A percentile compares a stretch with the other conserved stretches of the same genome.
phyloP scores from a whole-genome alignment of 1,140 invertebrate genomes.

The Phymorhynchus buccinoides region DNA sequence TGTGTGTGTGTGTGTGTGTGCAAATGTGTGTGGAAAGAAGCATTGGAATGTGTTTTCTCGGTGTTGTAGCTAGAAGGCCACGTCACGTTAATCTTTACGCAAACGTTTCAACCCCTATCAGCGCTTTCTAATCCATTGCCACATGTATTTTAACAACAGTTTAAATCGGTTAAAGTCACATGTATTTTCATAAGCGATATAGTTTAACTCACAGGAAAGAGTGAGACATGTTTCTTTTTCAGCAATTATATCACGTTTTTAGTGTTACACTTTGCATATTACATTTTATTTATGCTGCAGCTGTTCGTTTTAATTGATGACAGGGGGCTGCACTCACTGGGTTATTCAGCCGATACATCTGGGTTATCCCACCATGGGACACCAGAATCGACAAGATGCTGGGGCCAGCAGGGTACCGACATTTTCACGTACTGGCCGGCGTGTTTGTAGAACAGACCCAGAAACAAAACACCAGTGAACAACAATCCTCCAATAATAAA shows the following conservation, averaged over 20 bases:
- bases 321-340: slow-evolving; percentile 60
- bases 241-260: background rate
- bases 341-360: slow-evolving; percentile 58
- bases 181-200: background rate
- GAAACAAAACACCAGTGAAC: too few relatives aligned
- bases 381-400: background rate
- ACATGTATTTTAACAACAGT: too few relatives aligned
- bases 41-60: background rate
- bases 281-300: background rate
- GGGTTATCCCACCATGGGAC: slow-evolving; percentile 65
- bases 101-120: too few relatives aligned
- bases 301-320: slow-evolving; percentile 33
- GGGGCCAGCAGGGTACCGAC: background rate
- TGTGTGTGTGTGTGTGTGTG: background rate
- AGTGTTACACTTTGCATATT: background rate
- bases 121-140: too few relatives aligned
- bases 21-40: background rate
- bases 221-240: background rate
- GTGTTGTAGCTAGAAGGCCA: too few relatives aligned
- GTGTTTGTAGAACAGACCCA: background rate
- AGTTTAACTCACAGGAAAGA: background rate
- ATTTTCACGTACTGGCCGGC: background rate
- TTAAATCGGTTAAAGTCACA: background rate
- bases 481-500: too few relatives aligned
- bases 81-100: too few relatives aligned